These are phyloP conservation scores for Zaprionus taronus DNA, from an alignment of 1,140 invertebrate genomes.

Conservation along the genomic window DNA sequence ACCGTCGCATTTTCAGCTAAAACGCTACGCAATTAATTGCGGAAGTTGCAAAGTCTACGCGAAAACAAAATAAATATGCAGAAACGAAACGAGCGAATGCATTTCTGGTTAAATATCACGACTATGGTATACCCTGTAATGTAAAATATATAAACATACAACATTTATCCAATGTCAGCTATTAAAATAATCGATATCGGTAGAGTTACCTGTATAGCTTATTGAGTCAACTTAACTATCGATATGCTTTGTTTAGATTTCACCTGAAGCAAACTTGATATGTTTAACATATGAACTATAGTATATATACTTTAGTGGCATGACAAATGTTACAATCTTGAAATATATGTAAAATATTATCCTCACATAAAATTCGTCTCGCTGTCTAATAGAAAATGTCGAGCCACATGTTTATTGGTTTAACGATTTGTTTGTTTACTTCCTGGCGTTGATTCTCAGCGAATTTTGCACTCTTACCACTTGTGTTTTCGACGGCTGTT, in stretches of 20 bases:
- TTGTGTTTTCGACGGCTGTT: constrained; percentile 28
- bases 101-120: neutral
- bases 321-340: neutral
- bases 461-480: neutral
- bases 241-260: neutral
- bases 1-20: constrained; percentile 35
- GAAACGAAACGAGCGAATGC: constrained; percentile 8
- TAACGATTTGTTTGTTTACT: constrained; percentile 29
- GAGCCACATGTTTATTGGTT: constrained; percentile 25
- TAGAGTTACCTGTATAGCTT: neutral
- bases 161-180: neutral
- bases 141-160: neutral
- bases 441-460: neutral
- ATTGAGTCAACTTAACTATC: neutral
- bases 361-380: neutral
- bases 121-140: constrained; percentile 18
- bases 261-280: too few species aligned
- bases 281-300: too few species aligned
- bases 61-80: constrained; percentile 61
- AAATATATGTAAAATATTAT: neutral
- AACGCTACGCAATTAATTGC: constrained; percentile 79
- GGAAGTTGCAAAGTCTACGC: constrained; percentile 70
- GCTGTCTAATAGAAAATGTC: constrained; percentile 17
- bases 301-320: too few species aligned
- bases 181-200: neutral